Evolutionary conservation across 1,140 invertebrate species (phyloP).

Genomic region (Vanessa tameamea): DNA sequence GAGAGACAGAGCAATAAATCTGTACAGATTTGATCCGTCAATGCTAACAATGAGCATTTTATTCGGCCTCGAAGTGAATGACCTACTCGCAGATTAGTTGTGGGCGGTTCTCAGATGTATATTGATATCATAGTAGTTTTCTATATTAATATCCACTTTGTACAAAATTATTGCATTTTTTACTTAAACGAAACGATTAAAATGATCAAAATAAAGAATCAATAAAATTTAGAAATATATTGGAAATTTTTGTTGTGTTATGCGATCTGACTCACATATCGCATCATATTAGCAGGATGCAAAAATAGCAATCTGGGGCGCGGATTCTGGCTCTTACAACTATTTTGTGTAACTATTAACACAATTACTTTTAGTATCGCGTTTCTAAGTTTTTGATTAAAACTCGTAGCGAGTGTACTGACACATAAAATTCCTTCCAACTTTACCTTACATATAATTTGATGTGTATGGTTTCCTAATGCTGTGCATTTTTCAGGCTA

Average conservation of each 20-base stretch:
- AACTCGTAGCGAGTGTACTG: background rate
- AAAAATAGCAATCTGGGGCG: conserved; percentile 47
- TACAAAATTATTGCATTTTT: background rate
- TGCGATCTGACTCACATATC: conserved; percentile 23
- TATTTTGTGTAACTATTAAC: conserved; percentile 15
- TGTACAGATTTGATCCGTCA: conserved; percentile 38
- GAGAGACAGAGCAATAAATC: conserved; percentile 42
- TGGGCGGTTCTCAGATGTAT: conserved; percentile 42
- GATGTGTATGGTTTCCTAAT: conserved; percentile 18
- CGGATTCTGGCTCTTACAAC: conserved; percentile 27
- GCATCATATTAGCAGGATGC: conserved; percentile 24
- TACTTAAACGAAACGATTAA: background rate
- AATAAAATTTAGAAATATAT: background rate
- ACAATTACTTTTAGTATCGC: conserved; percentile 16
- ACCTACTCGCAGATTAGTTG: conserved; percentile 40
- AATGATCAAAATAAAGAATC: background rate
- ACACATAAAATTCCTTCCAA: background rate
- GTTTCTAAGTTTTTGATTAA: conserved; percentile 14
- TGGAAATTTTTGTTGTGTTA: conserved; percentile 13
- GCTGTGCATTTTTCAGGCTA: conserved; percentile 15
- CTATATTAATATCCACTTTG: background rate
- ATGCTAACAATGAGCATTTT: conserved; percentile 44
- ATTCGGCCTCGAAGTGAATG: conserved; percentile 44
- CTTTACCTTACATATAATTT: background rate
- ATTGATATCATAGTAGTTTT: conserved; percentile 11